Percentiles rank a stretch among this genome's conserved stretches.
phyloP scores from a whole-genome alignment of 1,140 invertebrate genomes.

The Temnothorax longispinosus region DNA sequence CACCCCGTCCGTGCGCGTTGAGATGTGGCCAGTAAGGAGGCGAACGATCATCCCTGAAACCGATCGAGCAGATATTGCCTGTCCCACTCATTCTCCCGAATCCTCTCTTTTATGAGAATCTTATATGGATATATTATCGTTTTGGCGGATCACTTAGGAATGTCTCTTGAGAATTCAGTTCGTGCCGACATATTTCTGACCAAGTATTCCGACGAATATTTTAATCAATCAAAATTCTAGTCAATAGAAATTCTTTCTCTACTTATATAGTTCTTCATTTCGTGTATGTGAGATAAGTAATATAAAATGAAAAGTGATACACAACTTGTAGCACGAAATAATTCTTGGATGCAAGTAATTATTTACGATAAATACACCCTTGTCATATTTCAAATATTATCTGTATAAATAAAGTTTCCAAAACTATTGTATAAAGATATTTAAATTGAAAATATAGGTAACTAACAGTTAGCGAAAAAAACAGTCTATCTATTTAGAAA shows the following conservation, averaged over 20 bases:
- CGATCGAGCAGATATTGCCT: conserved; percentile 72
- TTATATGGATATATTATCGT: conserved; percentile 55
- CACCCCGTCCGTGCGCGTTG: conserved; percentile 79
- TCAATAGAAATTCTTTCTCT: neutral
- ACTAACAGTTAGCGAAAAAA: neutral
- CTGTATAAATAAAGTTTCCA: neutral
- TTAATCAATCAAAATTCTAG: neutral
- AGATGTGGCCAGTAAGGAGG: conserved; percentile 71
- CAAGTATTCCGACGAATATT: neutral
- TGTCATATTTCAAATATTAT: neutral
- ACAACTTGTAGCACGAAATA: neutral
- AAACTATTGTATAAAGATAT: neutral
- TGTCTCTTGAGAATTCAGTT: conserved; percentile 40
- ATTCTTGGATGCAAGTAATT: neutral
- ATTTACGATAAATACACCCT: neutral
- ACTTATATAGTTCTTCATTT: neutral
- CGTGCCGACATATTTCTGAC: neutral
- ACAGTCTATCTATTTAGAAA: neutral
- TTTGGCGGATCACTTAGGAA: conserved; percentile 44
- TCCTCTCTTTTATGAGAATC: conserved; percentile 41
- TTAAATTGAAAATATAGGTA: neutral
- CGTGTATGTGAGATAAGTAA: neutral
- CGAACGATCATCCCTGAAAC: conserved; percentile 61
- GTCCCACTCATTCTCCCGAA: conserved; percentile 39
- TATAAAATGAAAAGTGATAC: neutral